Percentiles rank a stretch among this genome's conserved stretches.
Conservation (phyloP, 2,797 vertebrate species). For the Sebastes flavidus region DNA sequence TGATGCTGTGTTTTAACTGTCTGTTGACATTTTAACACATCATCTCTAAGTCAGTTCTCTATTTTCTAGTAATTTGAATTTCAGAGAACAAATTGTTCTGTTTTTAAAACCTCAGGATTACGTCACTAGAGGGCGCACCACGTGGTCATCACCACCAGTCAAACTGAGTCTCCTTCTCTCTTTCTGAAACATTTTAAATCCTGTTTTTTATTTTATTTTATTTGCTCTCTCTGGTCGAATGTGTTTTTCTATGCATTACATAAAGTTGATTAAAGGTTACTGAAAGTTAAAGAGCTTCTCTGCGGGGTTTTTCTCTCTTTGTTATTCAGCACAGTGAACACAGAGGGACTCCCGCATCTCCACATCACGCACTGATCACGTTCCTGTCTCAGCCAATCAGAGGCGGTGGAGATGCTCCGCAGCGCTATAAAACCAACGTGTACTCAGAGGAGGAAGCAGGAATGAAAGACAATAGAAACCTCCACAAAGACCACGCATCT, state of each 20-base stretch:
- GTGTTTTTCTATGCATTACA: background rate
- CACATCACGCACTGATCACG: constrained; percentile 55
- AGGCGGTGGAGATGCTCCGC: background rate
- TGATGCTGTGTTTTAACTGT: background rate
- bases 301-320: background rate
- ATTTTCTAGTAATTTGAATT: background rate
- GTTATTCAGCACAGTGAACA: background rate
- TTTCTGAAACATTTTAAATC: background rate
- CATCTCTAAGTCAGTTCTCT: background rate
- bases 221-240: no score
- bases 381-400: constrained; percentile 71
- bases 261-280: background rate
- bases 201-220: no score
- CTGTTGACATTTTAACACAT: background rate
- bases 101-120: background rate
- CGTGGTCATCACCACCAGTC: background rate
- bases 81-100: background rate
- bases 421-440: constrained; percentile 51
- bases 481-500: background rate
- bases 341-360: constrained; percentile 7
- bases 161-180: background rate
- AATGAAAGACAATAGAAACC: constrained; percentile 62
- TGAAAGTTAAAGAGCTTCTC: no score
- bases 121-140: constrained; percentile 13
- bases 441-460: background rate